Conservation (phyloP, 2,888 invertebrate species). For the Microplitis deprimator region DNA sequence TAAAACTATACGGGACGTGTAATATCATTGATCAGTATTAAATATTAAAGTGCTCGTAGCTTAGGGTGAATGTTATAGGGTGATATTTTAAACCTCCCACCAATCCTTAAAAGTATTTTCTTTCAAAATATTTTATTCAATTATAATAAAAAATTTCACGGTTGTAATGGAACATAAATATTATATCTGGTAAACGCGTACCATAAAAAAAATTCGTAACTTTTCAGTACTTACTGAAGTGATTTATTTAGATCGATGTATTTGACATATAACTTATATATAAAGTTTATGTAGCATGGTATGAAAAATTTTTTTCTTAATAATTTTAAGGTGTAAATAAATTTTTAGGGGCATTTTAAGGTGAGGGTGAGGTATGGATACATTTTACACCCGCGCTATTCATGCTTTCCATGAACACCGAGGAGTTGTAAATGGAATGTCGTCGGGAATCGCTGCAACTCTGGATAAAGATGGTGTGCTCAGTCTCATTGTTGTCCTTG, state of each 20-base stretch:
- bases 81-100: neutral
- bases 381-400: slow-evolving; percentile 65
- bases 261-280: neutral
- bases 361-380: slow-evolving; percentile 60
- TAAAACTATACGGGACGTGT: neutral
- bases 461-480: slow-evolving; percentile 76
- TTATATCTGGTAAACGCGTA: neutral
- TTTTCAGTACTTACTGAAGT: neutral
- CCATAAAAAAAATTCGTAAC: neutral
- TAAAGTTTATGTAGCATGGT: neutral
- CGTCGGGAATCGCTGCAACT: slow-evolving; percentile 63
- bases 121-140: neutral
- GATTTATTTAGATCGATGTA: neutral
- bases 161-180: neutral
- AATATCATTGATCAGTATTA: neutral
- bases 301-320: neutral
- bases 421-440: slow-evolving; percentile 62
- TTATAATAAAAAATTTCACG: neutral
- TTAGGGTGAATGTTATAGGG: neutral
- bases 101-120: neutral
- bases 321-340: neutral
- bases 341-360: slow-evolving; percentile 4
- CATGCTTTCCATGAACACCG: slow-evolving; percentile 62
- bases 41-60: neutral
- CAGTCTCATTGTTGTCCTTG: slow-evolving; percentile 77